Conservation (phyloP, 1,140 invertebrate species). For the Lithobius niger region DNA sequence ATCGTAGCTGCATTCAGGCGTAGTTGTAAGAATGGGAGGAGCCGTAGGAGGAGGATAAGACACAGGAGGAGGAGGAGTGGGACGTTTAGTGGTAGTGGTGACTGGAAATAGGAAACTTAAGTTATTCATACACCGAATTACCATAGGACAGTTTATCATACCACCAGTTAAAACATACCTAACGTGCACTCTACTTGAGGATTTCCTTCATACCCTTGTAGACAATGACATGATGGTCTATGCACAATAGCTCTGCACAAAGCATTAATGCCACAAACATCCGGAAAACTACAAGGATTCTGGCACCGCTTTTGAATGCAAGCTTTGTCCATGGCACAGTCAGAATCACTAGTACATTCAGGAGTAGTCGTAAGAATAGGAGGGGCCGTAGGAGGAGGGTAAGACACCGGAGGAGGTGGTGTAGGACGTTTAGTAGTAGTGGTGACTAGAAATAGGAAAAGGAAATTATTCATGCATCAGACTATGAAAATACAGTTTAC, state of each 20-base stretch:
- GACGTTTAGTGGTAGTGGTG: no score
- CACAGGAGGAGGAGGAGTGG: background rate
- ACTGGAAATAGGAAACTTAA: no score
- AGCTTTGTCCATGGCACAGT: slow-evolving; percentile 26
- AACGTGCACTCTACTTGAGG: slow-evolving; percentile 23
- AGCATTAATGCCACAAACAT: slow-evolving; percentile 63
- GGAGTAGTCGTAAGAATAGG: slow-evolving; percentile 1
- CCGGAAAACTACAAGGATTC: slow-evolving; percentile 34
- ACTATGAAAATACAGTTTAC: no score
- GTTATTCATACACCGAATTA: no score
- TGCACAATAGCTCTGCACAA: slow-evolving; percentile 51
- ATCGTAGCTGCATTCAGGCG: slow-evolving; percentile 78
- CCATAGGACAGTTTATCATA: no score
- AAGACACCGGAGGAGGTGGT: background rate
- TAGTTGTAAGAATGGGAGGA: slow-evolving; percentile 31
- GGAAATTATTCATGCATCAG: no score
- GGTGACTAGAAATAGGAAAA: background rate
- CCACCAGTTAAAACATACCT: no score
- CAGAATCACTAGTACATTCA: slow-evolving; percentile 18
- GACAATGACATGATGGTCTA: slow-evolving; percentile 38
- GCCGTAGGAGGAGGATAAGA: slow-evolving; percentile 14
- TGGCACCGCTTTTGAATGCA: slow-evolving; percentile 25
- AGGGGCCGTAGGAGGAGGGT: slow-evolving; percentile 2
- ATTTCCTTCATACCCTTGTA: slow-evolving; percentile 48
- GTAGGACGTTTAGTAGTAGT: background rate